Evolutionary conservation across 2,888 invertebrate genomes (phyloP).

Genomic region (Dorcus parallelipipedus): DNA sequence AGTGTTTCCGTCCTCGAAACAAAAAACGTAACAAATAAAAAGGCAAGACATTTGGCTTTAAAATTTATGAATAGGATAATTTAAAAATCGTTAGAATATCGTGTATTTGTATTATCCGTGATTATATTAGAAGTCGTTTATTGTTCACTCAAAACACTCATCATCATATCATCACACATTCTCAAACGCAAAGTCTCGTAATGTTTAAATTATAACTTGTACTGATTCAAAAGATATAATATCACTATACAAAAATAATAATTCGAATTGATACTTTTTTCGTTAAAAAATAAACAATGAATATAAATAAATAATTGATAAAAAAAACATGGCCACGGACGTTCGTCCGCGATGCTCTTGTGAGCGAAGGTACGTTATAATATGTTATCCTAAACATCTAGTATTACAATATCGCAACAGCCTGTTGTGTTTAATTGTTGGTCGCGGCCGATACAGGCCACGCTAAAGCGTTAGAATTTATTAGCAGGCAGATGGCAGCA

Average conservation of each 20-base stretch:
- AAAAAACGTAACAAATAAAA: slow-evolving; percentile 12
- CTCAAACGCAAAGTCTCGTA: slow-evolving; percentile 6
- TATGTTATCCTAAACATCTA: slow-evolving; percentile 41
- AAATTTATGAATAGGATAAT: slow-evolving; percentile 24
- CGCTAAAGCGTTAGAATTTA: slow-evolving; percentile 54
- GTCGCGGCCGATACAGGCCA: slow-evolving; percentile 35
- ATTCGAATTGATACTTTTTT: background rate
- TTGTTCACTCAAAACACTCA: slow-evolving; percentile 9
- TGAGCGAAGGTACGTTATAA: slow-evolving; percentile 38
- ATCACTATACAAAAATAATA: slow-evolving; percentile 38
- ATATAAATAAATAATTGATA: slow-evolving; percentile 10
- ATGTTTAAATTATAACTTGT: slow-evolving; percentile 29
- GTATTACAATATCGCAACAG: slow-evolving; percentile 46
- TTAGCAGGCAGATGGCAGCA: slow-evolving; percentile 31
- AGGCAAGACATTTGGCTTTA: slow-evolving; percentile 34
- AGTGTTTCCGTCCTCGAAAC: slow-evolving; percentile 17
- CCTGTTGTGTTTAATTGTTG: slow-evolving; percentile 48
- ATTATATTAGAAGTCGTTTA: slow-evolving; percentile 11
- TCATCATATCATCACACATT: background rate
- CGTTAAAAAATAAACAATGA: background rate
- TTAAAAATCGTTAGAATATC: slow-evolving; percentile 38
- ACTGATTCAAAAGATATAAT: slow-evolving; percentile 37
- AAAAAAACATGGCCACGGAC: slow-evolving; percentile 29
- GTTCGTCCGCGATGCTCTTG: slow-evolving; percentile 25
- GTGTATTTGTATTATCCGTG: slow-evolving; percentile 18